These are phyloP conservation scores for Eubasilissa regina DNA, from an alignment of 1,140 invertebrate species.

Conservation along the genomic window DNA sequence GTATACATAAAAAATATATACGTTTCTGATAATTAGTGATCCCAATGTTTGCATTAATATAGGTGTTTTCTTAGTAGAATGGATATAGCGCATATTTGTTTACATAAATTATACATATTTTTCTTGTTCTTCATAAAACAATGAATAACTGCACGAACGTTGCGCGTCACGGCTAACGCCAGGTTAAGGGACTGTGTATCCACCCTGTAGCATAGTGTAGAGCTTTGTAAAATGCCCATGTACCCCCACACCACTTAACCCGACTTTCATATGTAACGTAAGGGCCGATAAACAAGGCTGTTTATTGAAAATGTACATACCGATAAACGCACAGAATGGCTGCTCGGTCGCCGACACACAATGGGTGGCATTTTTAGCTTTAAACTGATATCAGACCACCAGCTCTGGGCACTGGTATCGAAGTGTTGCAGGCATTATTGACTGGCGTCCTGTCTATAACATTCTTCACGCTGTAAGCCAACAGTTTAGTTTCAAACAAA, in stretches of 20 bases:
- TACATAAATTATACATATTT: too few relatives aligned
- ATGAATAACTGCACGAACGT: too few relatives aligned
- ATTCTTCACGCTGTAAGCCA: not conserved
- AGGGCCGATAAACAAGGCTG: constrained; percentile 24
- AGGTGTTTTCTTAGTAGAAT: too few relatives aligned
- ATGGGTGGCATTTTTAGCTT: constrained; percentile 26
- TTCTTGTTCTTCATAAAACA: too few relatives aligned
- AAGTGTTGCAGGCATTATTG: not conserved
- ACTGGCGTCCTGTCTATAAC: not conserved
- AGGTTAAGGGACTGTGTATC: too few relatives aligned
- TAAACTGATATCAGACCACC: constrained; percentile 12
- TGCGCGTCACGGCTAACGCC: too few relatives aligned
- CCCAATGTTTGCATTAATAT: too few relatives aligned
- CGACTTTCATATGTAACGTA: constrained; percentile 12
- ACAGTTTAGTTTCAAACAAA: too few relatives aligned
- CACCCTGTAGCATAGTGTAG: too few relatives aligned
- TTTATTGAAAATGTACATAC: constrained; percentile 41
- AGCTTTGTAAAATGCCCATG: not conserved
- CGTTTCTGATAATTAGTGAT: too few relatives aligned
- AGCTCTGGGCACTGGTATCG: not conserved
- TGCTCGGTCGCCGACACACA: constrained; percentile 3
- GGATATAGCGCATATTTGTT: too few relatives aligned
- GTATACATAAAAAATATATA: too few relatives aligned
- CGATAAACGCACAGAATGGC: constrained; percentile 31
- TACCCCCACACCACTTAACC: constrained; percentile 1